Percentiles rank a stretch among this genome's conserved stretches.
phyloP scores from a whole-genome alignment of 2,113 vertebrate genomes.

The Oxygymnocypris stewartii region DNA sequence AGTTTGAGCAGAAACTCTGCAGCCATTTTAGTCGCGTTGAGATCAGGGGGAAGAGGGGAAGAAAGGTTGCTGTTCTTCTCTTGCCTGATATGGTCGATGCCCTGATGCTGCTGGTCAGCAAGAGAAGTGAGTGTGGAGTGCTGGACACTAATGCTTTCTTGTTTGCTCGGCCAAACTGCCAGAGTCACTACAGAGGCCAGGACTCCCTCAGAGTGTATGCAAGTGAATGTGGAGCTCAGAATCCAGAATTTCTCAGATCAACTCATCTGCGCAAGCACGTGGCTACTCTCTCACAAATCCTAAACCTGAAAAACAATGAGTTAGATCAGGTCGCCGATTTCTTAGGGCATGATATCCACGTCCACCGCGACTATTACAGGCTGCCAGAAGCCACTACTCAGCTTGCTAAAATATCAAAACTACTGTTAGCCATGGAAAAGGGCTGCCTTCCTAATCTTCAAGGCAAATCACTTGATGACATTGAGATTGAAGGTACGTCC shows the following conservation, averaged over 20 bases:
- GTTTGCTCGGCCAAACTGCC: constrained; percentile 45
- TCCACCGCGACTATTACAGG: constrained; percentile 58
- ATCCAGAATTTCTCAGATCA: constrained; percentile 41
- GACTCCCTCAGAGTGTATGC: neutral
- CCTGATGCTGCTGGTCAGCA: neutral
- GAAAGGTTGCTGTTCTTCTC: neutral
- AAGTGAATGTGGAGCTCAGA: constrained; percentile 42
- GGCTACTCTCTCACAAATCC: constrained; percentile 58
- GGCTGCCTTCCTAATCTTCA: constrained; percentile 4
- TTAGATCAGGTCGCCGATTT: constrained; percentile 52
- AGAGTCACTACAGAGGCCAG: constrained; percentile 18
- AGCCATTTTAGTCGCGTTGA: constrained; percentile 45
- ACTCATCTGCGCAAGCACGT: constrained; percentile 44
- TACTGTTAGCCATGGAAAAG: constrained; percentile 57
- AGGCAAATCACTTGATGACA: constrained; percentile 66
- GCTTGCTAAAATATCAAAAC: constrained; percentile 60
- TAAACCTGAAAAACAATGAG: constrained; percentile 53
- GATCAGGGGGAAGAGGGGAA: constrained; percentile 18
- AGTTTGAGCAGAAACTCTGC: constrained; percentile 57
- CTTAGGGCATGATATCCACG: constrained; percentile 56
- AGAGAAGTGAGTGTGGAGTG: constrained; percentile 2
- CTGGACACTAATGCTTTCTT: constrained; percentile 51
- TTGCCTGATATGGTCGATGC: neutral
- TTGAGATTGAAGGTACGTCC: constrained; percentile 61
- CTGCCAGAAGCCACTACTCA: constrained; percentile 52